phyloP scores from a whole-genome alignment of 2,797 vertebrate genomes.

The Gymnothorax reevesii region DNA sequence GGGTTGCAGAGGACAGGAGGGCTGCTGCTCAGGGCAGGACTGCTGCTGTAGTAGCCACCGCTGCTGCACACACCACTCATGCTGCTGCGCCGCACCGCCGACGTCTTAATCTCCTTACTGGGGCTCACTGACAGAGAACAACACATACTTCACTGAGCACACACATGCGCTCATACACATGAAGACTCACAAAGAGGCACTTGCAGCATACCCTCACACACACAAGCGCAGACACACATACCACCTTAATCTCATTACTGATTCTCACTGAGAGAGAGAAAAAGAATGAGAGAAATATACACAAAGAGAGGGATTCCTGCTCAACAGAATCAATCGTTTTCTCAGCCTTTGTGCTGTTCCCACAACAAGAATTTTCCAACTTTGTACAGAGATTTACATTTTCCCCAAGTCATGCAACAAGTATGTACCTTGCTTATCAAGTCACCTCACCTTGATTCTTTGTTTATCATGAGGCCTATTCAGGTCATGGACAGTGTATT shows the following conservation, averaged over 20 bases:
- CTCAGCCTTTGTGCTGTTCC: not conserved
- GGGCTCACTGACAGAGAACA: conserved; percentile 80
- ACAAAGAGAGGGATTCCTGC: not conserved
- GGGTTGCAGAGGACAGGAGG: conserved; percentile 94
- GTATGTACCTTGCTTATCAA: not conserved
- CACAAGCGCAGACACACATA: not conserved
- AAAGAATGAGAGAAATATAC: not conserved
- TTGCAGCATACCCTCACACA: not conserved
- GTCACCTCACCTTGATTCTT: not conserved
- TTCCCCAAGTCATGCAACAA: not conserved
- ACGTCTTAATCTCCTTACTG: conserved; percentile 88
- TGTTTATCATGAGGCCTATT: not conserved
- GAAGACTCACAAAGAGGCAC: not conserved
- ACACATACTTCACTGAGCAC: not conserved
- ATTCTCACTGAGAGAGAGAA: not conserved
- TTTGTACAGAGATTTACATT: not conserved
- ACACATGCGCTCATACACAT: conserved; percentile 7
- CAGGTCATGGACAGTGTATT: not conserved
- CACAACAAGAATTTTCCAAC: not conserved
- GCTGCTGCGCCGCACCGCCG: conserved; percentile 85
- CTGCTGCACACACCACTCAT: conserved; percentile 90
- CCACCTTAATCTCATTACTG: not conserved
- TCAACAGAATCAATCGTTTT: not conserved
- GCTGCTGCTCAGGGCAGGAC: conserved; percentile 87
- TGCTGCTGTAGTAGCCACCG: conserved; percentile 92